Base-by-base conservation (phyloP, 2,797 vertebrate genomes). In the Eurystomus glaucurus region DNA sequence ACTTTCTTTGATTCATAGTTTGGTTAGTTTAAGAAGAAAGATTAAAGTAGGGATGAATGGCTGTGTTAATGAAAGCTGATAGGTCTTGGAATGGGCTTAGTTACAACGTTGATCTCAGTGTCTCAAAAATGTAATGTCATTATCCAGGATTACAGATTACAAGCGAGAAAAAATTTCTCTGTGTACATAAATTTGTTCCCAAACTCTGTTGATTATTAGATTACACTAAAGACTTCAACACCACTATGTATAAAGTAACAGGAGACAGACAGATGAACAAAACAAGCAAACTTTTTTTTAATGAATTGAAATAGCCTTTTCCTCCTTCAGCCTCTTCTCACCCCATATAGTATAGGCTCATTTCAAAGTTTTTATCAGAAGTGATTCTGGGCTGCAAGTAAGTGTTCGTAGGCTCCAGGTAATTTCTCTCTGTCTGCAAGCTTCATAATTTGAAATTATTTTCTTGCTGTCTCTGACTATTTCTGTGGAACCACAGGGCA, bases 51-150 rank as follows among this genome's bases (percentile, higher is more conserved):
- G 84, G 64, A 93, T 91, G 78, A 96, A 97, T 92, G 28, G 2
- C 33, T 87, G 41, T 54, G 75, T 70, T 95, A 93, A 91, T 83
- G 95, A 80, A 95, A 95, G 48, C 37, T 94, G 94, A 95, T 96
- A 85, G 80, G 57, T 79, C 77, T 74, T 77, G 77, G 80, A 96
- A 95, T 39, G 23, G 70, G 70, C 64, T 94, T 65, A 81, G 68
- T 76, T 84, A 85, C 62, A 95, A 12, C 1, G 72, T n/a, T 84
- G 87, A 78, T 94, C 50, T 94, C 2, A 18, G 55, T 55, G 43
- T 74, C 76, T 95, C 77, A 68, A 81, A 93, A 90, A 78, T 33
- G 14, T 88, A 90, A 90, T 91, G 54, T 43, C 65, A 78, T 88
- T 93, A 86, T 54, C 43, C 76, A 88, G 69, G 62, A 71, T 92